Evolutionary conservation across 2,113 vertebrate genomes (phyloP), one percentile per base, ranked within the genome.

Genomic region (Hystrix cristata): DNA sequence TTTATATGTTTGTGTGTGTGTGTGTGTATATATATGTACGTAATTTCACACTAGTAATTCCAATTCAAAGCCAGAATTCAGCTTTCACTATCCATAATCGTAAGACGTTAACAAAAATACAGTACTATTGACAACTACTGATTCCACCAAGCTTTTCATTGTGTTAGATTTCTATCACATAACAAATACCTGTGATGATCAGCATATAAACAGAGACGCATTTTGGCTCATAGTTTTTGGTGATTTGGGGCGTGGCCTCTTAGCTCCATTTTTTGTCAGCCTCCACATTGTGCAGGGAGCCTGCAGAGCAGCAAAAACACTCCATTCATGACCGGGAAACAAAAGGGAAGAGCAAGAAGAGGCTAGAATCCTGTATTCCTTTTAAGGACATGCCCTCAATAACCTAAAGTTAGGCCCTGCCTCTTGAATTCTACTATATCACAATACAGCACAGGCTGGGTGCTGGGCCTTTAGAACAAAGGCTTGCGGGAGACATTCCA

Each of bases 361-460:
- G 64, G 1, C 7, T 51, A 27, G 27, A 18, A 31, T 21, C 23
- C n/a, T 23, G 23, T 83, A 15, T 60, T 10, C 27, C 3, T 8
- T 84, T 48, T 15, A 16, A 64, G 59, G 43, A 3, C 15, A 29
- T 48, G 3, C 11, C 14, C 8, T 46, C 60, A 51, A 7, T 51
- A n/a, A 1, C 18, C 12, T 53, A 5, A n/a, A 23, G 18, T 13
- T 13, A 29, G 10, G 29, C 5, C 5, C 19, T 55, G 15, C 6
- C 3, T 53, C 7, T 55, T 15, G 55, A n/a, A 2, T 38, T 18
- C 16, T 18, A 31, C 15, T 3, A 14, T 25, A 21, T 74, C 18
- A 5, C 38, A 74, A 31, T 23, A 21, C 3, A 11, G 29, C n/a
- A 46, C 10, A 5, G 55, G 10, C 23, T 21, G 0, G 16, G 55